These are phyloP conservation scores for Protaetia brevitarsis DNA, from an alignment of 1,140 invertebrate genomes.

Conservation along the genomic window DNA sequence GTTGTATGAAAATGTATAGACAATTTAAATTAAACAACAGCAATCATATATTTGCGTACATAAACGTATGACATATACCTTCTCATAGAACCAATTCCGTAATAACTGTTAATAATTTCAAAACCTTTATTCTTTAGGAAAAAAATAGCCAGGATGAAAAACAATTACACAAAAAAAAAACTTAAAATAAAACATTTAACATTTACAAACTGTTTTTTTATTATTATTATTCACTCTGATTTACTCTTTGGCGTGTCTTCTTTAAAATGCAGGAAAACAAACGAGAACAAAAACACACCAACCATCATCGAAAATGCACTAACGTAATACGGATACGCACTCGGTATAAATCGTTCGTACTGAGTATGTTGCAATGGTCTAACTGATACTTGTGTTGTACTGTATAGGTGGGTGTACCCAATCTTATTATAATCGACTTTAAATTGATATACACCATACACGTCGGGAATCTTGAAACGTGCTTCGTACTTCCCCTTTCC, in stretches of 20 bases:
- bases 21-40: not conserved
- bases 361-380: constrained; percentile 95
- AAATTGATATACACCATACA: constrained; percentile 99
- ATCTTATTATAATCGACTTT: constrained; percentile 96
- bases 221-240: not conserved
- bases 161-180: not conserved
- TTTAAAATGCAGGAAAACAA: constrained; percentile 92
- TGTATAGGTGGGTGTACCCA: constrained; percentile 91
- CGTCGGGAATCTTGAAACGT: constrained; percentile 95
- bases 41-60: too few species aligned
- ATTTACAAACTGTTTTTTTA: not conserved
- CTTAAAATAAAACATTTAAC: not conserved
- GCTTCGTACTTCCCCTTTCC: constrained; percentile 78
- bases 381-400: constrained; percentile 96
- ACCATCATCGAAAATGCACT: constrained; percentile 99
- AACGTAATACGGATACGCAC: constrained; percentile 97
- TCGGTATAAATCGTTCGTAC: constrained; percentile 97
- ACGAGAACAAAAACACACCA: constrained; percentile 88
- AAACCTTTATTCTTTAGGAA: constrained; percentile 3
- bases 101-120: not conserved
- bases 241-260: constrained; percentile 63
- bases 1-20: not conserved
- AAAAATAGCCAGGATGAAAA: not conserved
- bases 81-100: not conserved
- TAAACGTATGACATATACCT: too few species aligned